A percentile compares a stretch with the other conserved stretches of the same genome.
Conservation (phyloP, 2,888 invertebrate species). For the Thecocarcelia acutangulata region DNA sequence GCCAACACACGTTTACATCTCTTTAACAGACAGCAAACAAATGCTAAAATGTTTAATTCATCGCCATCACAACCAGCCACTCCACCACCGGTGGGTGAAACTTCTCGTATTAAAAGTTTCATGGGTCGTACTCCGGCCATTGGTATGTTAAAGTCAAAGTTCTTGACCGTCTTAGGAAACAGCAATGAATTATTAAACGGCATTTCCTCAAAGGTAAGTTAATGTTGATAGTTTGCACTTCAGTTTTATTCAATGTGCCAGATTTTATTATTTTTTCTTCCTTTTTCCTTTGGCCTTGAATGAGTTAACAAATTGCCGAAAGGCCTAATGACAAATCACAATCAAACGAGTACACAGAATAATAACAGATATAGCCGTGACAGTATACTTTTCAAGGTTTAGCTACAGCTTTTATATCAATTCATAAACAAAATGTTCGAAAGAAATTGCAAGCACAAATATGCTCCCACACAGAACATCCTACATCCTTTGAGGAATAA, state of each 20-base stretch:
- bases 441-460: not conserved
- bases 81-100: slow-evolving; percentile 79
- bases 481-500: slow-evolving; percentile 4
- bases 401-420: slow-evolving; percentile 30
- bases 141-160: slow-evolving; percentile 81
- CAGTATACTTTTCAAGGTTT: slow-evolving; percentile 59
- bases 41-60: slow-evolving; percentile 61
- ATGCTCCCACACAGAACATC: not conserved
- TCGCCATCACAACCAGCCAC: slow-evolving; percentile 73
- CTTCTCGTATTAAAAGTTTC: slow-evolving; percentile 81
- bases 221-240: not conserved
- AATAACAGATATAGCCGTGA: slow-evolving; percentile 41
- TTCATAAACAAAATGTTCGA: slow-evolving; percentile 43
- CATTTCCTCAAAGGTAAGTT: slow-evolving; percentile 82
- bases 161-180: slow-evolving; percentile 82
- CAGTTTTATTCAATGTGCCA: not conserved
- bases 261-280: not conserved
- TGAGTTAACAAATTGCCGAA: slow-evolving; percentile 35
- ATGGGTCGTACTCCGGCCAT: slow-evolving; percentile 82
- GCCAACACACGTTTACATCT: too few relatives aligned
- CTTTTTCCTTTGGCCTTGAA: slow-evolving; percentile 50
- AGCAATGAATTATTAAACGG: slow-evolving; percentile 82
- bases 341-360: slow-evolving; percentile 7
- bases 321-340: slow-evolving; percentile 36
- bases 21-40: slow-evolving; percentile 1